Base-by-base conservation (phyloP, 2,888 invertebrate species). In the Clivina fossor region DNA sequence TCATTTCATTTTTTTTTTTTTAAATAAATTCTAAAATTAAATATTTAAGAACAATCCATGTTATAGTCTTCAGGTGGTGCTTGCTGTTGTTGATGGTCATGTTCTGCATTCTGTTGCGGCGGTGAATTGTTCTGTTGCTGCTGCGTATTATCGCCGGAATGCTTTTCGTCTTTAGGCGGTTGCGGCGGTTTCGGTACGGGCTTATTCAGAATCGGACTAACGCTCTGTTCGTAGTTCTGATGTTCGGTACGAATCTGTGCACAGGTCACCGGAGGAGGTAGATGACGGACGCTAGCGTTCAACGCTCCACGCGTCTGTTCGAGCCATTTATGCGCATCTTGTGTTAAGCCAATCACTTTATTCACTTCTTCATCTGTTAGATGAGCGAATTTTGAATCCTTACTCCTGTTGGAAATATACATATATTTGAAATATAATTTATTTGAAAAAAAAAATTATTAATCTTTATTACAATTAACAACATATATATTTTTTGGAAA, bases 161-260 rank as follows among this genome's bases (percentile, higher is more conserved):
- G 63, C 57, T 75, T 73, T 7, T 77, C 76, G 57, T 78, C 62
- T 65, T 80, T 78, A 32, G 82, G 81, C 40, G 81, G 81, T 1
- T 80, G 76, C 35, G 81, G 80, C 11, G 82, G 81, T 74, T 93
- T 93, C 4, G 96, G 95, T 73, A 93, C 93, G 47, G 93, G 90
- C 72, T 93, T 93, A 74, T 88, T 93, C 61, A 96, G 75, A 61
- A 96, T 87, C 4, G 93, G 88, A 67, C 80, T 81, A 35, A 86
- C 81, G 40, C 70, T 70, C 63, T 68, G 76, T 66, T 80, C 79
- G 64, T 81, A 78, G 65, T 86, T 88, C 77, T 86, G 83, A 74
- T 84, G 82, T 71, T 93, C 89, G 61, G 84, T 82, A 50, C 86
- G 81, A 63, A 96, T 88, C 69, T 93, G 89, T 49, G 85, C 81